A percentile compares a stretch with the other conserved stretches of the same genome.
phyloP scores from a whole-genome alignment of 2,113 vertebrate genomes.

The Atractosteus spatula region DNA sequence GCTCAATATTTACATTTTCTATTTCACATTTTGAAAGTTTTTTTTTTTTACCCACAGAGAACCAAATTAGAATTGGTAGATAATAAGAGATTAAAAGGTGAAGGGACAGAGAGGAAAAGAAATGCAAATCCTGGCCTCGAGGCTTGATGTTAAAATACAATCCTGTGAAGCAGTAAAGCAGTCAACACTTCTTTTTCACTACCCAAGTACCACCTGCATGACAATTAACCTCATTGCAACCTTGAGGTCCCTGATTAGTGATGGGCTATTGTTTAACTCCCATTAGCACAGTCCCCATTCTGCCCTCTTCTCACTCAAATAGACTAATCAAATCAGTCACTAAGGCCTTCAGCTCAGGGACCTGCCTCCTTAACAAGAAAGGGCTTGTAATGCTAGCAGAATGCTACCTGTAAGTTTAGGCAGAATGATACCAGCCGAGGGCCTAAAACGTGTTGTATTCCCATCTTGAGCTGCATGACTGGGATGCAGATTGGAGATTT shows the following conservation, averaged over 20 bases:
- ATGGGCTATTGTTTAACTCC: slow-evolving; percentile 84
- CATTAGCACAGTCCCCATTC: slow-evolving; percentile 80
- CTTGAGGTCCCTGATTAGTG: slow-evolving; percentile 91
- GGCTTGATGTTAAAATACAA: slow-evolving; percentile 83
- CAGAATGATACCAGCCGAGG: background rate
- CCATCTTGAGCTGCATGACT: background rate
- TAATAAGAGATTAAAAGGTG: slow-evolving; percentile 80
- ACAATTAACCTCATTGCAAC: slow-evolving; percentile 92
- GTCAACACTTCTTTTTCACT: slow-evolving; percentile 75
- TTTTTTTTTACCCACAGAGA: slow-evolving; percentile 62
- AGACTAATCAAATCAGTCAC: slow-evolving; percentile 82
- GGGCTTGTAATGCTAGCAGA: slow-evolving; percentile 51
- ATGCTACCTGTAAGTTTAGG: slow-evolving; percentile 47
- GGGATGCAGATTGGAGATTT: too few species aligned
- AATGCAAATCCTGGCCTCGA: slow-evolving; percentile 82
- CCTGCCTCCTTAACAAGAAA: slow-evolving; percentile 59
- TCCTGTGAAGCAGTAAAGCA: slow-evolving; percentile 82
- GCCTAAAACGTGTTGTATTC: background rate
- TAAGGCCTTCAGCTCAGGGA: slow-evolving; percentile 60
- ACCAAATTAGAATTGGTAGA: slow-evolving; percentile 63
- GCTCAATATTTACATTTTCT: slow-evolving; percentile 73
- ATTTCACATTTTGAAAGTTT: slow-evolving; percentile 57
- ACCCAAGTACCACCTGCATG: slow-evolving; percentile 78
- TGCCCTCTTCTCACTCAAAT: slow-evolving; percentile 75
- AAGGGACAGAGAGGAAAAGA: slow-evolving; percentile 69